phyloP scores from a whole-genome alignment of 2,113 vertebrate genomes.

The Oxyruncus cristatus region DNA sequence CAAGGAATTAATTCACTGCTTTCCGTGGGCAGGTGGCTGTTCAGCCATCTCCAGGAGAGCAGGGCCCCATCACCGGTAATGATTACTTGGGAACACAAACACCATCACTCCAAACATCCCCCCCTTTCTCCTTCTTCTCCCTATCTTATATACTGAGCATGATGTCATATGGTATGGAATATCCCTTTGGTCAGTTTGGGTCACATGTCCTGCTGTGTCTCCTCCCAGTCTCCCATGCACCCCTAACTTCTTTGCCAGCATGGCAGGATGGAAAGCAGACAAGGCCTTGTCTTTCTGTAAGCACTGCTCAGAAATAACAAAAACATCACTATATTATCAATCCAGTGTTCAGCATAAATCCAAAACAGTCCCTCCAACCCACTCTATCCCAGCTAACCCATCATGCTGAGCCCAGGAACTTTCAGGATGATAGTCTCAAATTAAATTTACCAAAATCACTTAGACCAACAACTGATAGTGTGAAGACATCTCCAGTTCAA shows the following conservation, averaged over 20 bases:
- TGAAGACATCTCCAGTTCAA: background rate
- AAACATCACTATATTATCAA: background rate
- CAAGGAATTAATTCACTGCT: background rate
- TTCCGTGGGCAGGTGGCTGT: background rate
- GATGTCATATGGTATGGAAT: background rate
- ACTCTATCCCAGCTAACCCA: fast-evolving
- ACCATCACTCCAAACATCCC: background rate
- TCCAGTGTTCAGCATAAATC: background rate
- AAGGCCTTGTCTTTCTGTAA: background rate
- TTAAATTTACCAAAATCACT: background rate
- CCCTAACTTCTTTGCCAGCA: fast-evolving
- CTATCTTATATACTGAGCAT: background rate
- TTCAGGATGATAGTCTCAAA: background rate
- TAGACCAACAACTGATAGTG: background rate
- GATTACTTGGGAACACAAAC: background rate
- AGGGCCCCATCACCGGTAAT: no score
- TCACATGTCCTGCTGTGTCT: background rate
- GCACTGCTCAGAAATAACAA: background rate
- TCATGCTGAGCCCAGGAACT: background rate
- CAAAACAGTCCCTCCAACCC: background rate
- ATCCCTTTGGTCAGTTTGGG: background rate
- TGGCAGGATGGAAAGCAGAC: fast-evolving
- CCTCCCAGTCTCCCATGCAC: fast-evolving
- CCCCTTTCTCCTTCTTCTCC: background rate
- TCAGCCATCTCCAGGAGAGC: background rate